Base-by-base conservation (phyloP, 1,140 invertebrate genomes). In the Idris sp. region DNA sequence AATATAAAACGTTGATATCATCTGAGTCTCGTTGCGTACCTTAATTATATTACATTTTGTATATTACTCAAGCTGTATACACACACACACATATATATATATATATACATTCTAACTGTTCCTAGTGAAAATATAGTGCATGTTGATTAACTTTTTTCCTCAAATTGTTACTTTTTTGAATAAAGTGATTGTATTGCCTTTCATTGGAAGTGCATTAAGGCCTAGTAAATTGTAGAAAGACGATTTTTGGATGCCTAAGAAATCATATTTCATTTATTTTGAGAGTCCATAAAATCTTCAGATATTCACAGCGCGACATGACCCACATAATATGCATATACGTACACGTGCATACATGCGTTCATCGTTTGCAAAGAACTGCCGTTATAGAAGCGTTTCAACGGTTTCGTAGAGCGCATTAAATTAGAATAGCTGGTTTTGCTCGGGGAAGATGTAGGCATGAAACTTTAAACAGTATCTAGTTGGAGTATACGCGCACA, bases 371-470 rank as follows among this genome's bases (percentile, higher is more conserved):
- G 72, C 62, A 68, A 74, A 74, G 64, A 74, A 74, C 72, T 74
- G 72, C 72, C 72, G 72, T 74, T 74, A 74, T 74, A 74, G 72
- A 74, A 74, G 62, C 71, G 62, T 74, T 74, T 74, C 71, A 74
- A 74, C 72, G 64, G 72, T 67, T 74, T 74, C 62, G 64, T 68
- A 56, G 56, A 68, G 72, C 49, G 72, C 64, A 64, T 74, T 74
- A 74, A 74, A 74, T 74, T 74, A 74, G 72, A 74, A 74, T 74
- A 68, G 72, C 72, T 68, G 64, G 72, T 74, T 68, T 62, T 49
- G 72, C 71, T 74, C 56, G 16, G 51, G 71, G 71, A 67, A 68
- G 72, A 75, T 59, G 64, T 46, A 58, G 72, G 58, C 72, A 64
- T 61, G 62, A 56, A 74, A 74, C 48, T 75, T 75, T 69, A 64